These are phyloP conservation scores for Propithecus coquereli DNA, from an alignment of 2,113 vertebrate species.

Conservation along the genomic window DNA sequence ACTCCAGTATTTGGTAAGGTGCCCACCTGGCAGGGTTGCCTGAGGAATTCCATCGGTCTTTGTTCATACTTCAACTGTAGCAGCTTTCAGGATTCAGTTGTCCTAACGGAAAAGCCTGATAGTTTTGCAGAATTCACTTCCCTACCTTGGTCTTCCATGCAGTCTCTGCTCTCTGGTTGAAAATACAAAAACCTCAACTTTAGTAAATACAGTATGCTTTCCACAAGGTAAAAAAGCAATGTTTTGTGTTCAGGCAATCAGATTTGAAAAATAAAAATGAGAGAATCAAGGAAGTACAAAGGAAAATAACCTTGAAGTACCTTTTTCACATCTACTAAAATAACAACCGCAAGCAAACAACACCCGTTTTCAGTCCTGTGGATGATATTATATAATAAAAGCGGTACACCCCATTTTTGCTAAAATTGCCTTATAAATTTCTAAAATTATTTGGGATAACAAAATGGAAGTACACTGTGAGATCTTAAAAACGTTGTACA, in stretches of 20 bases:
- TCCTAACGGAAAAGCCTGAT: neutral
- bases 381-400: neutral
- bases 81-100: neutral
- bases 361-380: neutral
- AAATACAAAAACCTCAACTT: neutral
- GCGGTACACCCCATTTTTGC: neutral
- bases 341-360: neutral
- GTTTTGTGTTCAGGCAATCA: neutral
- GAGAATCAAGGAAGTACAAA: neutral
- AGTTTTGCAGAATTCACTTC: neutral
- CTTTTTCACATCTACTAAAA: neutral
- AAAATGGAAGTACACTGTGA: neutral
- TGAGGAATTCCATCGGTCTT: neutral
- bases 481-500: constrained; percentile 45
- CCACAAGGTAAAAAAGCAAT: neutral
- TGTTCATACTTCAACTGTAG: neutral
- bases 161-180: neutral
- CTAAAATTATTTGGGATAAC: constrained; percentile 25
- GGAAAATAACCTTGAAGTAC: neutral
- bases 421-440: neutral
- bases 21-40: neutral
- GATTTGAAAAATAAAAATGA: neutral
- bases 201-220: neutral
- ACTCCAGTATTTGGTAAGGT: neutral
- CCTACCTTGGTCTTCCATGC: neutral